A percentile compares a stretch with the other conserved stretches of the same genome.
phyloP scores from a whole-genome alignment of 2,113 vertebrate genomes.

The Tonatia bakeri region DNA sequence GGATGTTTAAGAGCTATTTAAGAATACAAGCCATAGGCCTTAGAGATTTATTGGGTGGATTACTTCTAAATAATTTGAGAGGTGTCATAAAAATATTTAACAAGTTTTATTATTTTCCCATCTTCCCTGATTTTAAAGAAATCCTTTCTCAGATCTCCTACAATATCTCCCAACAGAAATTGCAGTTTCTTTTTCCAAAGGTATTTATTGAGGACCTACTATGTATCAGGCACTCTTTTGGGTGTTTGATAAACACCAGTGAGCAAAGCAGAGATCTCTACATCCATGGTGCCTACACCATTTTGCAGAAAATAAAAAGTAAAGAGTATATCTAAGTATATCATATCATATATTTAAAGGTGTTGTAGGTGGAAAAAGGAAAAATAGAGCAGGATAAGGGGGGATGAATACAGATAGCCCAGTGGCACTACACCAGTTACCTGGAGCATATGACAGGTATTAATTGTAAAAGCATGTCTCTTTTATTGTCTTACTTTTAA shows the following conservation, averaged over 20 bases:
- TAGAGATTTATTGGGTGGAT: neutral
- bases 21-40: neutral
- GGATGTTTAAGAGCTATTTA: neutral
- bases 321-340: neutral
- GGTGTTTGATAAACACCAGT: neutral
- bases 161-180: neutral
- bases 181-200: neutral
- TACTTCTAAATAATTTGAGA: neutral
- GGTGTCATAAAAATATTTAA: neutral
- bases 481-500: neutral
- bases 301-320: neutral
- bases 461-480: neutral
- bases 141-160: neutral
- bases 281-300: neutral
- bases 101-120: neutral
- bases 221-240: neutral
- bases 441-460: neutral
- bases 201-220: neutral
- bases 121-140: neutral
- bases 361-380: neutral
- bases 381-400: neutral
- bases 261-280: neutral
- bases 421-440: neutral
- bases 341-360: neutral
- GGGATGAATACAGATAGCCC: neutral